phyloP scores from a whole-genome alignment of 2,888 invertebrate genomes.

The Parnassius orleans region DNA sequence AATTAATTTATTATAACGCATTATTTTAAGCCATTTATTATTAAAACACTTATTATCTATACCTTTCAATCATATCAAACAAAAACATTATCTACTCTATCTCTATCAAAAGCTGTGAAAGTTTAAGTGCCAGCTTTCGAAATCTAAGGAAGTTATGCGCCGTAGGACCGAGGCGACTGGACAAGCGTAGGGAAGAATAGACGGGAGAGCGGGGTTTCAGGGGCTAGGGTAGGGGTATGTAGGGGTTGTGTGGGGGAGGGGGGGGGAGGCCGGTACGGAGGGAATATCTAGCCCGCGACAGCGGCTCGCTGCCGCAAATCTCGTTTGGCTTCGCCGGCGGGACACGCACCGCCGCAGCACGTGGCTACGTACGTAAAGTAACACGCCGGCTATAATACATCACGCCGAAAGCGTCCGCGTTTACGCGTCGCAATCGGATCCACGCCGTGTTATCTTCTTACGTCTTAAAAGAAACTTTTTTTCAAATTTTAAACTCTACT shows the following conservation, averaged over 20 bases:
- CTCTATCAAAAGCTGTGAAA: not conserved
- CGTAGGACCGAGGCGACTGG: conserved; percentile 32
- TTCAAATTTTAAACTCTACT: not conserved
- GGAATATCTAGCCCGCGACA: conserved; percentile 48
- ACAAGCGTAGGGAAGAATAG: conserved; percentile 15
- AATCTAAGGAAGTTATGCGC: conserved; percentile 11
- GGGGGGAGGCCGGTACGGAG: conserved; percentile 53
- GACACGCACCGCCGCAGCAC: conserved; percentile 52
- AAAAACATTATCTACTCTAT: not conserved
- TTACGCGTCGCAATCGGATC: conserved; percentile 21
- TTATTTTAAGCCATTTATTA: too few species aligned
- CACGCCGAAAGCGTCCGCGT: conserved; percentile 16
- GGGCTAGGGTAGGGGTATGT: too few species aligned
- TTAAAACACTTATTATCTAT: too few species aligned
- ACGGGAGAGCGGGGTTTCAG: conserved; percentile 38
- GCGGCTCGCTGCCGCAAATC: conserved; percentile 49
- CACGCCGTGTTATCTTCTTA: not conserved
- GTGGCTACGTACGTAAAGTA: conserved; percentile 29
- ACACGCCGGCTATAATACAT: conserved; percentile 8
- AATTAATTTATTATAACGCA: too few species aligned
- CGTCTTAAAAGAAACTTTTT: not conserved
- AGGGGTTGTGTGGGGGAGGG: conserved; percentile 47
- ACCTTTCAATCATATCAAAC: too few species aligned
- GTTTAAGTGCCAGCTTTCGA: not conserved
- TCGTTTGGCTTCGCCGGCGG: conserved; percentile 62